Evolutionary conservation across 2,888 invertebrate species (phyloP), one percentile per base, ranked within the genome.

Genomic region (Fabriciana adippe): DNA sequence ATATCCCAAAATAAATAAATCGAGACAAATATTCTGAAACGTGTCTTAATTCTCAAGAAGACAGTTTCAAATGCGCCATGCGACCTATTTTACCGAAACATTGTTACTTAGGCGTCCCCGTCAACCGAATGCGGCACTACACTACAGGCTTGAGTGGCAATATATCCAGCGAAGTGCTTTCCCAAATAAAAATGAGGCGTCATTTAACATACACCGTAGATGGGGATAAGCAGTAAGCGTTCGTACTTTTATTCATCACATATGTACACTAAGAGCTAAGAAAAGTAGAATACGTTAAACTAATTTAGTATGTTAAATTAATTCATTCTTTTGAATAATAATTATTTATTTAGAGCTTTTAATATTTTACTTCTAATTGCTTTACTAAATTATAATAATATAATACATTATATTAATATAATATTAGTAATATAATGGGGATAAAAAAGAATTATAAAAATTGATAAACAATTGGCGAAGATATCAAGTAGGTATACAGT

Each of bases 71-170:
- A 60, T 50, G 50, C 48, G 48, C 50, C 50, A 56, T 53, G 65
- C 51, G 65, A 59, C 54, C 65, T 65, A 66, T 55, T 66, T 66
- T 54, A 50, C 48, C 50, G 45, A 55, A 66, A 66, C 60, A 60
- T 55, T 66, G 66, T 66, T 60, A 48, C 55, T 21, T 47, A 60
- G 60, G 53, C 65, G 65, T 65, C 54, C 59, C 60, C 54, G 54
- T 45, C 50, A 64, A 50, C 64, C 56, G 64, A 64, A 55, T 64
- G 55, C 55, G 57, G 53, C 64, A 55, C 66, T 66, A 59, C 47
- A 59, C 53, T 54, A 31, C 55, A 61, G 47, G 41, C 66, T 55
- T 66, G 66, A 66, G 66, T 66, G 60, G 66, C 60, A 55, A 66
- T 66, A 66, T 66, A 61, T 66, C 55, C 55, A 15, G 35, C n/a